Evolutionary conservation across 2,113 vertebrate species (phyloP).

Genomic region (Engraulis encrasicolus): DNA sequence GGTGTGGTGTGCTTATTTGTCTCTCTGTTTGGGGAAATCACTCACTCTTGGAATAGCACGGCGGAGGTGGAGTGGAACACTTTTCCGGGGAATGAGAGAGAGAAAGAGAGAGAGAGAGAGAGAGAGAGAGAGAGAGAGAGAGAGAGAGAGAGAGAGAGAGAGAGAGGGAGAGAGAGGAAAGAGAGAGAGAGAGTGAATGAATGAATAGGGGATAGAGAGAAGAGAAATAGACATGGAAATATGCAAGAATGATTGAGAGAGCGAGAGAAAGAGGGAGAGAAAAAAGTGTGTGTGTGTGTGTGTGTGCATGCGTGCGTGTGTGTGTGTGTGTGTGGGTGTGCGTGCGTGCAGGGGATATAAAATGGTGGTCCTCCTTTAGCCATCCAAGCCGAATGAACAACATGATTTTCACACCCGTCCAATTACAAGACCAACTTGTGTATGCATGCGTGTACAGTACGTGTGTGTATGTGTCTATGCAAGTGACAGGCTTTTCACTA

Average conservation of each 20-base stretch:
- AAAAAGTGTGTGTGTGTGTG: too few species aligned
- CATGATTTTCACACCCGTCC: not conserved
- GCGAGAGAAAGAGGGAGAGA: too few species aligned
- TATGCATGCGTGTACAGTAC: not conserved
- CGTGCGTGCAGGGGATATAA: not conserved
- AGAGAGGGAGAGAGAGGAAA: too few species aligned
- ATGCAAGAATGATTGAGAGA: too few species aligned
- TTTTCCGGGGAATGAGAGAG: not conserved
- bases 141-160: too few species aligned
- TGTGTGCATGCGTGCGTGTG: too few species aligned
- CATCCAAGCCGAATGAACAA: not conserved
- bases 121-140: too few species aligned
- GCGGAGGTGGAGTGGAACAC: not conserved
- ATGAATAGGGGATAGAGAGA: too few species aligned
- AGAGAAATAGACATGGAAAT: too few species aligned
- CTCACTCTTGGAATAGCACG: constrained; percentile 22
- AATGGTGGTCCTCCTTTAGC: not conserved
- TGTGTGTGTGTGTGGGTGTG: too few species aligned
- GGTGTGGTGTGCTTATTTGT: constrained; percentile 4
- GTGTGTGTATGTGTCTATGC: not conserved
- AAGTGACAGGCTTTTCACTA: not conserved
- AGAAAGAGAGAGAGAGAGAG: not conserved
- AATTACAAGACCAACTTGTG: constrained; percentile 8
- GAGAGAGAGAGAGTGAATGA: too few species aligned
- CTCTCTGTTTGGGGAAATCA: constrained; percentile 26